Conservation (phyloP, 2,797 vertebrate genomes). For the Betta splendens region DNA sequence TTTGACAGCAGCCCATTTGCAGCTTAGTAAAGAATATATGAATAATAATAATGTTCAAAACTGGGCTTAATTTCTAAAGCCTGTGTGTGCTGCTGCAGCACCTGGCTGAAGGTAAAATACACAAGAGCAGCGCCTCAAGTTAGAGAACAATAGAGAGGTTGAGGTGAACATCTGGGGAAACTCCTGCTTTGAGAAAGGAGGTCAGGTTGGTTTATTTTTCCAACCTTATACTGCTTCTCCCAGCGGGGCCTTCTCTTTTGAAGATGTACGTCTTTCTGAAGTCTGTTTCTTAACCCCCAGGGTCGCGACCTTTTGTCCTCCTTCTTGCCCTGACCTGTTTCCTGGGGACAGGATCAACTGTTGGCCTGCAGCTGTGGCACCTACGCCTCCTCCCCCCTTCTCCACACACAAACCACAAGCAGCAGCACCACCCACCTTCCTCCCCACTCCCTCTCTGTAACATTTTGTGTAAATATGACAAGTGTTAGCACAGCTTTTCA, state of each 20-base stretch:
- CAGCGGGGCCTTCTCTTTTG: constrained; percentile 54
- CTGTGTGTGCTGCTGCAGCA: constrained; percentile 2
- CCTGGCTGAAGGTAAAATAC: constrained; percentile 19
- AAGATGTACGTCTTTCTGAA: constrained; percentile 79
- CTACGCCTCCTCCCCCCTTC: neutral
- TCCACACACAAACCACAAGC: constrained; percentile 11
- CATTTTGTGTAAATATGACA: constrained; percentile 68
- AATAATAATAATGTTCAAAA: constrained; percentile 11
- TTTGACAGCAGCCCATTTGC: constrained; percentile 56
- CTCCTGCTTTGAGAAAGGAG: constrained; percentile 56
- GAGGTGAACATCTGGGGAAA: constrained; percentile 68
- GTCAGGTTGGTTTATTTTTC: constrained; percentile 71
- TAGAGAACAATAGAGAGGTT: constrained; percentile 54
- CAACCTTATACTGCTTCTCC: constrained; percentile 53
- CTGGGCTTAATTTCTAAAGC: constrained; percentile 8
- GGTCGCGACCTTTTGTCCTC: constrained; percentile 67
- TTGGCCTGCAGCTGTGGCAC: constrained; percentile 76
- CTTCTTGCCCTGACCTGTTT: constrained; percentile 72
- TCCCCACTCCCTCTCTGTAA: constrained; percentile 28
- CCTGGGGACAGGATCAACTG: constrained; percentile 77
- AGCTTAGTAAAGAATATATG: constrained; percentile 29
- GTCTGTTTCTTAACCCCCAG: constrained; percentile 67
- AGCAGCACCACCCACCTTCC: constrained; percentile 31
- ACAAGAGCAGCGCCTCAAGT: constrained; percentile 28
- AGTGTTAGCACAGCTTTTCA: constrained; percentile 54